Evolutionary conservation across 35 echinoderm and acorn worm species (phyloP), one percentile per base, ranked within the genome.

Genomic region (Anneissia japonica): DNA sequence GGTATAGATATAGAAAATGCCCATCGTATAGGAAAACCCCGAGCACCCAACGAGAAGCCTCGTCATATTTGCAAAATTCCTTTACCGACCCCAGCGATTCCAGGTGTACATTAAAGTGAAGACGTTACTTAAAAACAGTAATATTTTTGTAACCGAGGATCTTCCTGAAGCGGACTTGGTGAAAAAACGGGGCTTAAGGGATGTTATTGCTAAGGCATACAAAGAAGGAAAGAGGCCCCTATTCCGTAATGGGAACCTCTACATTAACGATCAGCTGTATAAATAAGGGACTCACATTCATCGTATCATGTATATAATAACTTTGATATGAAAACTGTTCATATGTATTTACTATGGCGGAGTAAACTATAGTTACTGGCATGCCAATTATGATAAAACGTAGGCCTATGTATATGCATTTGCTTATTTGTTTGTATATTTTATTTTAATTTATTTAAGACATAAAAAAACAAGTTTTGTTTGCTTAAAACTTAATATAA

Each of bases 131-230:
- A 37, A 64, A 75, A 28, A 46, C 32, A 38, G 51, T 43, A 28
- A 6, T 31, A 36, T 86, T n/a, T 86, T 86, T 86, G 84, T 77
- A n/a, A 86, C 73, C 74, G 84, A 77, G 31, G 72, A 86, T 77
- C 72, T 86, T 26, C 38, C 72, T 26, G 31, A 76, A 38, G 84
- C 74, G 72, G 84, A 86, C 32, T 77, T 77, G 26, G 26, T 39
- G 45, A 77, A 26, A 30, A 86, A 46, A 30, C 4, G 37, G 28
- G n/a, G 19, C 26, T 76, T 86, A 31, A 35, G 72, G 30, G 46
- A 46, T 36, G 37, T 34, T 9, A 76, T 86, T 46, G 72, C 23
- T 12, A 51, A 38, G 32, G 85, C 85, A 77, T 78, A 31, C 75
- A 34, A 30, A 79, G 85, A 86, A 77, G 75, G 85, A 1, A 86